Evolutionary conservation across 2,888 invertebrate species (phyloP).

Genomic region (Ectemnius continuus): DNA sequence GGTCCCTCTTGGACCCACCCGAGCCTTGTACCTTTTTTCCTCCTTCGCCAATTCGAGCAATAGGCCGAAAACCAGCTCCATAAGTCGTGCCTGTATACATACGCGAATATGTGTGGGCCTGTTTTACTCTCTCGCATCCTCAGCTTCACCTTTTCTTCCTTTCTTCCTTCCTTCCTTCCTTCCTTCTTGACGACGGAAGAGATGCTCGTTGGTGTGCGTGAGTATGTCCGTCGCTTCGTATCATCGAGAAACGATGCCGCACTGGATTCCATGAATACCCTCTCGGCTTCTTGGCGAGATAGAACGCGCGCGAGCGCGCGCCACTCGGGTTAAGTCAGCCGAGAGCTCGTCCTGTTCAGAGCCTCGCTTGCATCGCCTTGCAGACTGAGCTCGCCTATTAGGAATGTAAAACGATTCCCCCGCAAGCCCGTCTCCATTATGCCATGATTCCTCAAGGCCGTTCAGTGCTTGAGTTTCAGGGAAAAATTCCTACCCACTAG

Average conservation of each 20-base stretch:
- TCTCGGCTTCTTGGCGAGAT: background rate
- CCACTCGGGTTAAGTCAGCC: slow-evolving; percentile 1
- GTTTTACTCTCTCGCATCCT: background rate
- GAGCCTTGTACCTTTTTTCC: slow-evolving; percentile 20
- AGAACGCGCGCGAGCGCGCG: background rate
- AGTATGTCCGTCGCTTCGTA: slow-evolving; percentile 11
- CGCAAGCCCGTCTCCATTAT: background rate
- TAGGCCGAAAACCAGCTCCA: slow-evolving; percentile 56
- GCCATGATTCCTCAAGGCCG: background rate
- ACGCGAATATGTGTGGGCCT: slow-evolving; percentile 14
- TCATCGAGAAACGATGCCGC: slow-evolving; percentile 29
- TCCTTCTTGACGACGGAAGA: slow-evolving; percentile 44
- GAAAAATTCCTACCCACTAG: slow-evolving; percentile 6
- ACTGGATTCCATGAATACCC: slow-evolving; percentile 39
- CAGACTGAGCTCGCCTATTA: background rate
- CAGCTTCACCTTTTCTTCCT: slow-evolving; percentile 8
- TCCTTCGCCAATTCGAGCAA: slow-evolving; percentile 51
- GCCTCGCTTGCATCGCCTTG: slow-evolving; percentile 8
- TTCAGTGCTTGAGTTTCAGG: background rate
- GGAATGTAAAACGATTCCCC: slow-evolving; percentile 1
- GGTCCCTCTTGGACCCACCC: slow-evolving; percentile 19
- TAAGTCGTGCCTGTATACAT: slow-evolving; percentile 40
- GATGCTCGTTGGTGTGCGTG: slow-evolving; percentile 11
- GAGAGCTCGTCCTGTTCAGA: slow-evolving; percentile 9
- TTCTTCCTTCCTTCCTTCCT: slow-evolving; percentile 36